phyloP scores from a whole-genome alignment of 1,140 invertebrate genomes.

The Conus betulinus region DNA sequence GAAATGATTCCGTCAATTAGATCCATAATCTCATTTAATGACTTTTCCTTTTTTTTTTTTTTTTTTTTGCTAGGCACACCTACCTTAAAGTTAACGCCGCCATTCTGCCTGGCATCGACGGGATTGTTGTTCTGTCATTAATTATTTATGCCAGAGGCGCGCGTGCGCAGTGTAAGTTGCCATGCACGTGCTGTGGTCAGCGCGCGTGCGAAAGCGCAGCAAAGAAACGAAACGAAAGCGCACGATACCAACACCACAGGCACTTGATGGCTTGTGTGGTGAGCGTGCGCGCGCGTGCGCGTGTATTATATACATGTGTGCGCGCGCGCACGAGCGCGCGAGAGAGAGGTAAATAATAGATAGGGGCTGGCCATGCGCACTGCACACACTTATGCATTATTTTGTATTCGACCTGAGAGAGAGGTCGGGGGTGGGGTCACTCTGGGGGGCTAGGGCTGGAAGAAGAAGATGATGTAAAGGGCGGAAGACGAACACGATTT shows the following conservation, averaged over 20 bases:
- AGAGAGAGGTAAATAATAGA: no score
- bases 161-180: neutral
- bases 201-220: neutral
- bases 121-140: neutral
- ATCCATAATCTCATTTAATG: no score
- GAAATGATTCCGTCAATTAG: no score
- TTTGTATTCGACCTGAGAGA: no score
- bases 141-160: slow-evolving; percentile 21
- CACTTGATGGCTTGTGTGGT: neutral
- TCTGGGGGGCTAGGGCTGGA: no score
- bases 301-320: no score
- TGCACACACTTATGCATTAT: no score
- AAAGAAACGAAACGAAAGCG: neutral
- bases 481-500: no score
- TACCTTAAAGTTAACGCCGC: neutral
- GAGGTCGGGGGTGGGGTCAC: no score
- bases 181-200: neutral
- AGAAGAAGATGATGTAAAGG: no score
- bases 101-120: neutral
- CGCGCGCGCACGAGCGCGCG: no score
- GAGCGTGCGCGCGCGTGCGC: neutral
- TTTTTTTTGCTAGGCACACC: neutral
- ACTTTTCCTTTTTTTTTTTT: neutral
- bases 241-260: neutral
- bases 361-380: no score